Evolutionary conservation across 2,797 vertebrate genomes (phyloP).

Genomic region (Ptychadena robeensis): DNA sequence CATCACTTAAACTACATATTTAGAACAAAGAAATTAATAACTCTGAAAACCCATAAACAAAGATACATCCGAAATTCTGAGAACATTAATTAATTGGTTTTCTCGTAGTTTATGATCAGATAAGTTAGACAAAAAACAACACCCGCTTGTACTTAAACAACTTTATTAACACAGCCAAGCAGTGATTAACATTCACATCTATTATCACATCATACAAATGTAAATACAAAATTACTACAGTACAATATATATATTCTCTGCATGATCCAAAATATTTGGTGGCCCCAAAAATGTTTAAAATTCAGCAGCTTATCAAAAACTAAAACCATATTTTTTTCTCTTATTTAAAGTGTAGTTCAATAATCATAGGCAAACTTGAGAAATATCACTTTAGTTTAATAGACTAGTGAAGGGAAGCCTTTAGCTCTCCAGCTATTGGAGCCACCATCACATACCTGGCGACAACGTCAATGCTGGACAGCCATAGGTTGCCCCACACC

Average conservation of each 20-base stretch:
- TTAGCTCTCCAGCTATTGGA: conserved; percentile 27
- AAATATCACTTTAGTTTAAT: conserved; percentile 83
- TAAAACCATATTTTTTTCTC: conserved; percentile 82
- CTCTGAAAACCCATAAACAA: too few relatives aligned
- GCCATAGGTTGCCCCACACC: conserved; percentile 73
- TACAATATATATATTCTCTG: conserved; percentile 99
- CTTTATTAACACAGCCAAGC: conserved; percentile 99
- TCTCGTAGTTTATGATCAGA: not conserved
- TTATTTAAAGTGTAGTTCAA: conserved; percentile 87
- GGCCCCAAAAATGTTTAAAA: conserved; percentile 94
- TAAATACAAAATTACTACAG: conserved; percentile 99
- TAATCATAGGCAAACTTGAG: conserved; percentile 86
- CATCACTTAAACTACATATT: too few relatives aligned
- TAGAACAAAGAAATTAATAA: too few relatives aligned
- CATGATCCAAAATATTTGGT: conserved; percentile 99
- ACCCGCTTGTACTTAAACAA: conserved; percentile 88
- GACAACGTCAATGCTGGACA: conserved; percentile 3
- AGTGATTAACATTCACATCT: conserved; percentile 98
- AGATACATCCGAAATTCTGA: too few relatives aligned
- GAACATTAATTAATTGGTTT: too few relatives aligned
- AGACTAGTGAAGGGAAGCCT: conserved; percentile 22
- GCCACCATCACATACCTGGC: not conserved
- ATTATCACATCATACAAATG: conserved; percentile 98
- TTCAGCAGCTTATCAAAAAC: conserved; percentile 96
- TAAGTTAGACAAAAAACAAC: not conserved